These are phyloP conservation scores for Geotrupes spiniger DNA, from an alignment of 2,888 invertebrate genomes.

Conservation along the genomic window DNA sequence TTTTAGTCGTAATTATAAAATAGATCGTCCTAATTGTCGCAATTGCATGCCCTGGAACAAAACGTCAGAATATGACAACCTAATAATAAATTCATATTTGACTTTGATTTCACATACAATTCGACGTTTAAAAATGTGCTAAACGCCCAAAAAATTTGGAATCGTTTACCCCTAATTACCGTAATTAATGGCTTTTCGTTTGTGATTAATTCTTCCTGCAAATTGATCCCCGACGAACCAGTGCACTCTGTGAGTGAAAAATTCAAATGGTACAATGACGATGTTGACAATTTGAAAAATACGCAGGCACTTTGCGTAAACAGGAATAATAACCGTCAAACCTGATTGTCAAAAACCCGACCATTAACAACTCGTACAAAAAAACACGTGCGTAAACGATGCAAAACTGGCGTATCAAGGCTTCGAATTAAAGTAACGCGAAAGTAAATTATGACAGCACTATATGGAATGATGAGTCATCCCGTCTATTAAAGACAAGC, in stretches of 20 bases:
- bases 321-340: constrained; percentile 21
- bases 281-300: not conserved
- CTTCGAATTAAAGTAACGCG: constrained; percentile 9
- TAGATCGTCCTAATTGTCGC: too few species aligned
- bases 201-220: too few species aligned
- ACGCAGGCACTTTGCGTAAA: constrained; percentile 4
- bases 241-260: not conserved
- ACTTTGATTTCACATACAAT: too few species aligned
- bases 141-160: too few species aligned
- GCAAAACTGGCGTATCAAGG: constrained; percentile 19
- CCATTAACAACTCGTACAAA: constrained; percentile 16
- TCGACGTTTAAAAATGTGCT: too few species aligned
- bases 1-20: too few species aligned
- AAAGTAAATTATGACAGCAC: constrained; percentile 15
- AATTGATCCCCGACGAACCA: too few species aligned
- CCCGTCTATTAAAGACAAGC: constrained; percentile 11
- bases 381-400: constrained; percentile 16
- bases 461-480: constrained; percentile 14
- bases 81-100: too few species aligned
- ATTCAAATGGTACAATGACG: not conserved
- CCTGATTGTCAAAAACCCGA: constrained; percentile 18
- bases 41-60: too few species aligned
- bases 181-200: too few species aligned
- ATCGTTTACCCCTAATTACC: too few species aligned
- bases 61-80: too few species aligned